These are phyloP conservation scores for Bombus balteatus DNA, from an alignment of 1,140 invertebrate species.

Conservation along the genomic window DNA sequence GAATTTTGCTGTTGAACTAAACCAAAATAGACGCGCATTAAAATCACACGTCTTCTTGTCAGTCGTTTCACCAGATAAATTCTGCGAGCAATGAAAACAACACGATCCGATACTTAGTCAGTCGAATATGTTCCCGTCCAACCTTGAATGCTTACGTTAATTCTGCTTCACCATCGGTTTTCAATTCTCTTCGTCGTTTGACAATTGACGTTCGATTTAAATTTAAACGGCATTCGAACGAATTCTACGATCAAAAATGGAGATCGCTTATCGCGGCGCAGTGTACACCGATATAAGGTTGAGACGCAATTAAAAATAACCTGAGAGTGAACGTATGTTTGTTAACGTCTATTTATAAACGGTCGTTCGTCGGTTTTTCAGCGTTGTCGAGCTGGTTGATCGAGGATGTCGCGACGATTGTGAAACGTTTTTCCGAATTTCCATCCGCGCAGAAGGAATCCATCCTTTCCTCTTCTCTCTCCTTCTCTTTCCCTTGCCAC, in stretches of 20 bases:
- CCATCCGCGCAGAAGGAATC: slow-evolving; percentile 25
- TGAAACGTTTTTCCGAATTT: slow-evolving; percentile 40
- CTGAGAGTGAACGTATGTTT: slow-evolving; percentile 9
- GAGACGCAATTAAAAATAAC: slow-evolving; percentile 50
- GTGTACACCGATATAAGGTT: slow-evolving; percentile 27
- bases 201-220: background rate
- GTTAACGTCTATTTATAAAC: slow-evolving; percentile 46
- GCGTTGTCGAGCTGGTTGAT: background rate
- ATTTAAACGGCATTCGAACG: too few species aligned
- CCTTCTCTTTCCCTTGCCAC: background rate
- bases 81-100: slow-evolving; percentile 12
- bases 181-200: background rate
- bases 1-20: background rate
- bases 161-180: background rate
- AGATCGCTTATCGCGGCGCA: background rate
- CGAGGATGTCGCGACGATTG: slow-evolving; percentile 14
- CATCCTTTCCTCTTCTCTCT: background rate
- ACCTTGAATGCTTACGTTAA: background rate
- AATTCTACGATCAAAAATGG: background rate
- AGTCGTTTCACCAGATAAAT: slow-evolving; percentile 16
- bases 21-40: slow-evolving; percentile 23
- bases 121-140: background rate
- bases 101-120: background rate
- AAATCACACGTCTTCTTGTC: slow-evolving; percentile 12
- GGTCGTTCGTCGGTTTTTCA: slow-evolving; percentile 33